Evolutionary conservation across 2,888 invertebrate genomes (phyloP).

Genomic region (Noctua fimbriata): DNA sequence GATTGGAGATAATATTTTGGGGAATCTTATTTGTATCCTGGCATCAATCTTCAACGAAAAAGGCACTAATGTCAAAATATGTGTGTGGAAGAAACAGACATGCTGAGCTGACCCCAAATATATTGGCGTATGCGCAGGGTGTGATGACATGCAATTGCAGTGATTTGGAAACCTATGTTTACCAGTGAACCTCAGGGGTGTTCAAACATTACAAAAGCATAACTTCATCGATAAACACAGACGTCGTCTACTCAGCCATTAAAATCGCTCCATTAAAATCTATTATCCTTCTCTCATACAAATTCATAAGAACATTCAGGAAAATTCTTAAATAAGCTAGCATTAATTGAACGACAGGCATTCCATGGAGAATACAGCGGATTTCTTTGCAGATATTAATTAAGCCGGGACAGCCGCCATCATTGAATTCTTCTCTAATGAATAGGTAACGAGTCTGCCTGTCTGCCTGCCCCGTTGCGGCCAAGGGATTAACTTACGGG

Average conservation of each 20-base stretch:
- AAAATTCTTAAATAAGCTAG: conserved; percentile 37
- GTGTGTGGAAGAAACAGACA: background rate
- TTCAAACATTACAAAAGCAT: background rate
- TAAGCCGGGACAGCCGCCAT: conserved; percentile 38
- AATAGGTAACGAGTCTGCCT: conserved; percentile 53
- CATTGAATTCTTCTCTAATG: conserved; percentile 55
- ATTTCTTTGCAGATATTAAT: conserved; percentile 57
- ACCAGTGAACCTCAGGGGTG: background rate
- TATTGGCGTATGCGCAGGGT: background rate
- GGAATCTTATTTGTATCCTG: background rate
- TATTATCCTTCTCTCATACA: conserved; percentile 4
- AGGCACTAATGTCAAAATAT: background rate
- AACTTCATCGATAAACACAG: background rate
- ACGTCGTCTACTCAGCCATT: background rate
- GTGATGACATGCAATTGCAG: background rate
- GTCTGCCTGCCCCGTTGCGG: conserved; percentile 25
- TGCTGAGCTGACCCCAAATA: background rate
- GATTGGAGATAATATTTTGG: background rate
- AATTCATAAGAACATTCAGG: conserved; percentile 19
- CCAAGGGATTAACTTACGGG: conserved; percentile 38
- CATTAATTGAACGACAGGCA: conserved; percentile 48
- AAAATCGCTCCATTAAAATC: conserved; percentile 2
- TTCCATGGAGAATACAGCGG: conserved; percentile 50
- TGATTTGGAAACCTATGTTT: background rate
- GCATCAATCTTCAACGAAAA: background rate